These are phyloP conservation scores for Cotesia congregata DNA, from an alignment of 2,888 invertebrate species.

Conservation along the genomic window DNA sequence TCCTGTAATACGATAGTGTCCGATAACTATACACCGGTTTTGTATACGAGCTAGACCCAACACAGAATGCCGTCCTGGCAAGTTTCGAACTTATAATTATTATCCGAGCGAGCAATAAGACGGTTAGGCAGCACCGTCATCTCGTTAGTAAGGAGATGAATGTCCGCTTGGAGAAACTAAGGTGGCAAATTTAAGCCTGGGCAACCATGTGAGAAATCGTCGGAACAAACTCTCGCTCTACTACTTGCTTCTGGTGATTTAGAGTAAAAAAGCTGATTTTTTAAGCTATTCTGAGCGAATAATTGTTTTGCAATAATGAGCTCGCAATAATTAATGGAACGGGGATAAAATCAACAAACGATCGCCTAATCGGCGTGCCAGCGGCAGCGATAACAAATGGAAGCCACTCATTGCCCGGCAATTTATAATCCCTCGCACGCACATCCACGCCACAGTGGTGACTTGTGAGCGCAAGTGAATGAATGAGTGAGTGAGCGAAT, in stretches of 20 bases:
- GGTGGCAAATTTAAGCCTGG: neutral
- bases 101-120: conserved; percentile 48
- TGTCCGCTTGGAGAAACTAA: conserved; percentile 7
- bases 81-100: conserved; percentile 67
- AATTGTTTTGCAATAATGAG: conserved; percentile 32
- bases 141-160: conserved; percentile 38
- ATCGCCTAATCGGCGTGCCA: conserved; percentile 59
- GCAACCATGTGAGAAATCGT: neutral
- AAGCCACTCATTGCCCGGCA: conserved; percentile 65
- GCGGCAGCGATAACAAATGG: conserved; percentile 66
- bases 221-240: neutral
- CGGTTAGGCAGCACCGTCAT: conserved; percentile 45
- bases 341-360: conserved; percentile 51
- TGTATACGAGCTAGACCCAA: conserved; percentile 43
- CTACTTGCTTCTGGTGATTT: neutral
- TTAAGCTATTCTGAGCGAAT: neutral
- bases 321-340: conserved; percentile 48
- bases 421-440: conserved; percentile 65
- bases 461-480: conserved; percentile 46
- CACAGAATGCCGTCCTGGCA: conserved; percentile 58
- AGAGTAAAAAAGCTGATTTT: neutral
- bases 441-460: conserved; percentile 30
- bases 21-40: conserved; percentile 51
- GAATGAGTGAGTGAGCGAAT: neutral
- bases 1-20: conserved; percentile 63